Base-by-base conservation (phyloP, 2,888 invertebrate genomes). In the Cheilosia vulpina region DNA sequence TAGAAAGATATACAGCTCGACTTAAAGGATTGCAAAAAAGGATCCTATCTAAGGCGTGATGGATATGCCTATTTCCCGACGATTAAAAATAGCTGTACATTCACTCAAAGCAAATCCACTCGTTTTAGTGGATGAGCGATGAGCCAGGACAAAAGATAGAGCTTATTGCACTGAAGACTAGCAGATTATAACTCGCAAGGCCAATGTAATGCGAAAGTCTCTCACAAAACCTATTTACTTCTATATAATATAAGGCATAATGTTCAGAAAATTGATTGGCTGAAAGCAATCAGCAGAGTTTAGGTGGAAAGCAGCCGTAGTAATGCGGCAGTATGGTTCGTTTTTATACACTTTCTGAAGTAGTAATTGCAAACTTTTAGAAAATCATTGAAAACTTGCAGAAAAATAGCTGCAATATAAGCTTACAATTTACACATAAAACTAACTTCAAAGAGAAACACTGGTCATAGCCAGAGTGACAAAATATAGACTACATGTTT, bases 261-360 rank as follows among this genome's bases (percentile, higher is more conserved):
- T 38, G 57, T 57, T 34, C 57, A 34, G 17, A 34, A 57, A 34
- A 57, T 31, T 34, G 31, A 50, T 65, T 45, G 17, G 45, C 65
- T 79, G 58, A 72, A 65, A 31, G 43, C 47, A 79, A 66, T 65
- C 63, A 78, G 52, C 45, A 60, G 38, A 69, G 38, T 58, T 47
- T 78, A 79, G 78, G 72, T 79, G 72, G 72, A 72, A 79, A 79
- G 65, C 65, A 60, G 66, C 79, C 60, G 71, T 63, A 65, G 21
- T 52, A 71, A 11, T 65, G 27, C 53, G 79, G 62, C 72, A 66
- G 79, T 72, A 60, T 79, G 27, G 34, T 50, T 66, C 17, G 34
- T 52, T 43, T 41, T 34, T 65, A 57, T 55, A 57, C 15, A 55
- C 45, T 53, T 43, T 73, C 45, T 62, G 17, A 57, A 69, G 21